phyloP scores from a whole-genome alignment of 2,888 invertebrate species.

The Heliconius aoede region DNA sequence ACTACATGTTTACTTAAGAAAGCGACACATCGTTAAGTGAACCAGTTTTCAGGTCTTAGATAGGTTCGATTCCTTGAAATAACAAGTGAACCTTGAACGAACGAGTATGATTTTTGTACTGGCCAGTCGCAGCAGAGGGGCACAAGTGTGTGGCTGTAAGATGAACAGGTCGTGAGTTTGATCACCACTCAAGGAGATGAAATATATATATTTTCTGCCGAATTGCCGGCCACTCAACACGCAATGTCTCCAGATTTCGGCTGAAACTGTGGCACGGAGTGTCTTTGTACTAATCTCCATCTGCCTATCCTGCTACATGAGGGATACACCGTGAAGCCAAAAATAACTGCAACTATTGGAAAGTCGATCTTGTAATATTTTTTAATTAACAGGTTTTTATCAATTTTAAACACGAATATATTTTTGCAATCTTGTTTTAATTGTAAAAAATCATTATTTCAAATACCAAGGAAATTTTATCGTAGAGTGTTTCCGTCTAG shows the following conservation, averaged over 20 bases:
- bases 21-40: conserved; percentile 44
- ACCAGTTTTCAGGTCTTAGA: conserved; percentile 41
- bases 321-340: too few species aligned
- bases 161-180: too few species aligned
- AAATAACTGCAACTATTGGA: background rate
- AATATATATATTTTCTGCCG: background rate
- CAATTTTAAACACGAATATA: background rate
- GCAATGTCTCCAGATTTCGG: too few species aligned
- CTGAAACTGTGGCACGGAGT: too few species aligned
- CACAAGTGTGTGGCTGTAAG: too few species aligned
- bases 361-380: background rate
- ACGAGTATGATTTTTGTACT: background rate
- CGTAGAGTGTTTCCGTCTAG: conserved; percentile 31
- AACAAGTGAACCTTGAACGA: too few species aligned
- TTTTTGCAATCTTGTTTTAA: conserved; percentile 7
- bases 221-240: too few species aligned
- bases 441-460: conserved; percentile 31
- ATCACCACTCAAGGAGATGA: rapidly evolving
- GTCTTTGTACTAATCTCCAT: too few species aligned
- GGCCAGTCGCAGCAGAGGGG: too few species aligned
- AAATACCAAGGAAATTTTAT: conserved; percentile 35
- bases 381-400: too few species aligned
- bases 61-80: conserved; percentile 37
- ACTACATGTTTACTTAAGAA: conserved; percentile 46
- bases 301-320: too few species aligned